Evolutionary conservation across 2,797 vertebrate genomes (phyloP).

Genomic region (Pachyuromys duprasi): DNA sequence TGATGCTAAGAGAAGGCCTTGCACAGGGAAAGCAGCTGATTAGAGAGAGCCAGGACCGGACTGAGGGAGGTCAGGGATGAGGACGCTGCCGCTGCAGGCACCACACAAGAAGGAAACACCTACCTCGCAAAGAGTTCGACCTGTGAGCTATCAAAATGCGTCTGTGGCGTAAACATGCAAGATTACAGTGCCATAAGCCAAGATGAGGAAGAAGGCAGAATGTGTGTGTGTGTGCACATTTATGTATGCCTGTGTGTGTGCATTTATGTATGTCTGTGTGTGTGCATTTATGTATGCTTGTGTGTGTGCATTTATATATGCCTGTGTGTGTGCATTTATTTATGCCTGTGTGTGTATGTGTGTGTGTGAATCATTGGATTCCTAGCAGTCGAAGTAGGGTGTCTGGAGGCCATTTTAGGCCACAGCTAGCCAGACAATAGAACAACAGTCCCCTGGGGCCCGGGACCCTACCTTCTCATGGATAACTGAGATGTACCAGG

Average conservation of each 20-base stretch:
- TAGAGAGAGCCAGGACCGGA: neutral
- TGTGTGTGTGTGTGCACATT: too few species aligned
- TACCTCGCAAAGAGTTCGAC: neutral
- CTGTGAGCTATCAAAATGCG: neutral
- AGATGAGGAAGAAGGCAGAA: neutral
- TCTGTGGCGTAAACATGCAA: neutral
- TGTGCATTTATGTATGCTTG: too few species aligned
- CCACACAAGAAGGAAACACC: neutral
- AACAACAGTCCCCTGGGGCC: rapidly evolving
- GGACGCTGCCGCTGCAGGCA: too few species aligned
- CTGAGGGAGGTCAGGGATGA: rapidly evolving
- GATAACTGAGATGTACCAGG: conserved; percentile 84
- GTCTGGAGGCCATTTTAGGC: neutral
- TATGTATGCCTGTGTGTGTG: too few species aligned
- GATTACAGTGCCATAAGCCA: rapidly evolving
- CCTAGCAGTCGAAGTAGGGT: neutral
- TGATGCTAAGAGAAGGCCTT: neutral
- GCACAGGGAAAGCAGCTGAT: neutral
- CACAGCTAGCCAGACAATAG: neutral
- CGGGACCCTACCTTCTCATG: conserved; percentile 78
- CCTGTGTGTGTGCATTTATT: too few species aligned
- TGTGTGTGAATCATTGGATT: too few species aligned
- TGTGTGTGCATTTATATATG: too few species aligned
- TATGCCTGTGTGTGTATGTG: too few species aligned
- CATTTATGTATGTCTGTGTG: too few species aligned